phyloP scores from a whole-genome alignment of 2,113 vertebrate species.

The Bothrops jararaca region DNA sequence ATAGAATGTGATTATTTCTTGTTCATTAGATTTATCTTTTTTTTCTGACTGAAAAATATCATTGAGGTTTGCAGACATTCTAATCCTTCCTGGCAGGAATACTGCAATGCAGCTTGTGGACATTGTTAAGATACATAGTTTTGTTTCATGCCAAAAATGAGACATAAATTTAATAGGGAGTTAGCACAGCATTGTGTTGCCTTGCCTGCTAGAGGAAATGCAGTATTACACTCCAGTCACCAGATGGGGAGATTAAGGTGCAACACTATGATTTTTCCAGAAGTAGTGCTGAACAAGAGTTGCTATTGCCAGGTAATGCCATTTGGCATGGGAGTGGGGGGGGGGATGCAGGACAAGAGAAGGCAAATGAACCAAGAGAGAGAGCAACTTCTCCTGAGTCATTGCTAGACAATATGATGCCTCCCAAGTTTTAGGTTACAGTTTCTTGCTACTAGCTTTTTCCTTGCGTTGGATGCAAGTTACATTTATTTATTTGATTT shows the following conservation, averaged over 20 bases:
- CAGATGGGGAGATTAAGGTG: not conserved
- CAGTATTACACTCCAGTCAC: not conserved
- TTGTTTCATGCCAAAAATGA: not conserved
- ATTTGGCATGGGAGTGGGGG: not conserved
- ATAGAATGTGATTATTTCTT: not conserved
- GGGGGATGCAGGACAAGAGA: not conserved
- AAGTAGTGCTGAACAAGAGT: not conserved
- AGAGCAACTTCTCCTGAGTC: not conserved
- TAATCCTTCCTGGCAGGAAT: not conserved
- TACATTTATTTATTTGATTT: not conserved
- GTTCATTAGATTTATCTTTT: not conserved
- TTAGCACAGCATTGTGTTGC: not conserved
- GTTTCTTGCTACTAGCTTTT: not conserved
- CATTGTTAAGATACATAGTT: not conserved
- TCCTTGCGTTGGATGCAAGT: not conserved
- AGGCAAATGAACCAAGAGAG: not conserved
- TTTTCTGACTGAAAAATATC: not conserved
- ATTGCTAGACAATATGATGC: not conserved
- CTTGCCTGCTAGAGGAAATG: not conserved
- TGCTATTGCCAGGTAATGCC: not conserved
- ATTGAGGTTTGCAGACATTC: not conserved
- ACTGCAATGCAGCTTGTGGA: not conserved
- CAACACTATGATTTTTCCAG: not conserved
- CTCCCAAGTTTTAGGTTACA: not conserved
- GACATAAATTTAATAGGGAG: too few relatives aligned